These are phyloP conservation scores for Ethmia dodecea DNA, from an alignment of 2,888 invertebrate species.

Conservation along the genomic window DNA sequence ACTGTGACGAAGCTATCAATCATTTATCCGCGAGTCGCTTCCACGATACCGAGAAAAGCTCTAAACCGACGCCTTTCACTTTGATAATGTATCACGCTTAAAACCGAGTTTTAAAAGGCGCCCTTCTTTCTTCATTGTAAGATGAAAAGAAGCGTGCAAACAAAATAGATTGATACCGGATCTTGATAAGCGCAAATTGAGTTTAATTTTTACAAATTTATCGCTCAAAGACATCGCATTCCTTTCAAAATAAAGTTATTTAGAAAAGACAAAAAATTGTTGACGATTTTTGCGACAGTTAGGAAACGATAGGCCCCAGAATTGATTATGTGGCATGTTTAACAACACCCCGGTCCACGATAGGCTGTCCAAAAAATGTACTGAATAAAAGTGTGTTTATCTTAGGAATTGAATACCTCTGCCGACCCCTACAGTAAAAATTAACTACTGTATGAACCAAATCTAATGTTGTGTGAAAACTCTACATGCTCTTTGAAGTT, in stretches of 20 bases:
- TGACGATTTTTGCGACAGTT: too few species aligned
- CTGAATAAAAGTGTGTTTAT: too few species aligned
- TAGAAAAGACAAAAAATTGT: too few species aligned
- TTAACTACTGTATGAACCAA: too few species aligned
- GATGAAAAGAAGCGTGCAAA: slow-evolving; percentile 50
- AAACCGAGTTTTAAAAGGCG: slow-evolving; percentile 62
- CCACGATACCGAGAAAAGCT: slow-evolving; percentile 65
- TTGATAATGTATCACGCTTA: slow-evolving; percentile 70
- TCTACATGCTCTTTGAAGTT: too few species aligned
- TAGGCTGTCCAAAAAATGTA: too few species aligned
- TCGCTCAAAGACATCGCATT: slow-evolving; percentile 14
- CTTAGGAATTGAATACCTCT: too few species aligned
- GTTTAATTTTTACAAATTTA: slow-evolving; percentile 45
- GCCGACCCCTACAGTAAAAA: too few species aligned
- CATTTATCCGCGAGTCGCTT: slow-evolving; percentile 64
- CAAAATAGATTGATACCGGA: slow-evolving; percentile 66
- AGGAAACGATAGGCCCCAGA: too few species aligned
- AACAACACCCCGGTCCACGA: too few species aligned
- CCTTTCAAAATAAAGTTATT: neutral
- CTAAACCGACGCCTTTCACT: slow-evolving; percentile 61
- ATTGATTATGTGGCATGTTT: too few species aligned
- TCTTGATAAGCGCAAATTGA: slow-evolving; percentile 53
- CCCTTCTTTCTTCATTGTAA: slow-evolving; percentile 46
- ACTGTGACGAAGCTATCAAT: slow-evolving; percentile 59
- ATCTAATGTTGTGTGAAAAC: too few species aligned